Evolutionary conservation across 2,113 vertebrate genomes (phyloP).

Genomic region (Pagrus major): DNA sequence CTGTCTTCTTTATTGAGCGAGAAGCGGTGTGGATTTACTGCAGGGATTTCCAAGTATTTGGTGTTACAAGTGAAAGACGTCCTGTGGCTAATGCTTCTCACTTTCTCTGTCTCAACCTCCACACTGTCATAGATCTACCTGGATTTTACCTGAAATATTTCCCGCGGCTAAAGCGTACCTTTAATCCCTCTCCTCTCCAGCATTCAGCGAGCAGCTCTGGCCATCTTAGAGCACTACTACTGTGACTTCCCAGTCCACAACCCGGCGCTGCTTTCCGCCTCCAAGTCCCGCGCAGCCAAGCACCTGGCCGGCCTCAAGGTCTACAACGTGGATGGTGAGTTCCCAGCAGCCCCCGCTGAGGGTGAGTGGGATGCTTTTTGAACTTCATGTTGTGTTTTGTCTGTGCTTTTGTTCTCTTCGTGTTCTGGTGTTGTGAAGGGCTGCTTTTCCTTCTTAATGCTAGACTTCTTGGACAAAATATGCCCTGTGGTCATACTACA

Average conservation of each 20-base stretch:
- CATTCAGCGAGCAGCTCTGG: slow-evolving; percentile 93
- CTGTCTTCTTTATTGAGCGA: slow-evolving; percentile 2
- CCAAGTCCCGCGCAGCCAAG: slow-evolving; percentile 89
- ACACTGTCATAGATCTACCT: neutral
- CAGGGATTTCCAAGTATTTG: slow-evolving; percentile 28
- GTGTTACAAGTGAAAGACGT: slow-evolving; percentile 5
- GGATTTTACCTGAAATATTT: neutral
- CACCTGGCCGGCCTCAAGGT: slow-evolving; percentile 92
- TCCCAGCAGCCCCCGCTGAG: slow-evolving; percentile 68
- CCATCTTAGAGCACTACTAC: slow-evolving; percentile 94
- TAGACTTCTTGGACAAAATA: neutral
- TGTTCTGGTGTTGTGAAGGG: neutral
- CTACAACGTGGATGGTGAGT: slow-evolving; percentile 92
- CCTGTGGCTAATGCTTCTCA: slow-evolving; percentile 22
- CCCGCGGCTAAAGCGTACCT: neutral
- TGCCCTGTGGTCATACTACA: neutral
- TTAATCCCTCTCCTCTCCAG: slow-evolving; percentile 72
- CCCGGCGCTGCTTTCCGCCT: slow-evolving; percentile 89
- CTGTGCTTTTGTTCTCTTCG: neutral
- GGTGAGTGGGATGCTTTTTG: slow-evolving; percentile 66
- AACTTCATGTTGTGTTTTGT: neutral
- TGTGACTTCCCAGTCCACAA: slow-evolving; percentile 94
- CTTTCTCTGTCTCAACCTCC: neutral
- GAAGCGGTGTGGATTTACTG: neutral
- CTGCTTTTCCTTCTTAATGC: neutral